Base-by-base conservation (phyloP, 1,140 invertebrate species). In the Calosoma granatense region DNA sequence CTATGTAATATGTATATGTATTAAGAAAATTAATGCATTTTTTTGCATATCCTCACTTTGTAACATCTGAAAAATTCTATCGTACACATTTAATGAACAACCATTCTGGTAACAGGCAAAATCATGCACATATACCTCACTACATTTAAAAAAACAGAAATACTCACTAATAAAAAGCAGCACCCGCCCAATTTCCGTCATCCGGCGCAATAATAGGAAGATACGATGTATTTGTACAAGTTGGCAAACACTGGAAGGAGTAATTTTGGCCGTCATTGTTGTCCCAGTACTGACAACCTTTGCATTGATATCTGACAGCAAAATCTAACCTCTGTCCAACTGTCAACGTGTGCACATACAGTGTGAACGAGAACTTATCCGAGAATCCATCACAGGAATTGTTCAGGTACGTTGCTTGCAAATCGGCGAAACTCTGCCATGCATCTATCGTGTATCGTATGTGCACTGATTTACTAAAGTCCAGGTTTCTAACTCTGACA, bases 351-450 rank as follows among this genome's bases (percentile, higher is more conserved):
- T 86, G 81, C 56, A 83, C 84, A 59, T 87, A 88, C 1, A 90
- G 65, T 3, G 83, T 69, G 63, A 96, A 88, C 6, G 81, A 81
- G 68, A 96, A 97, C 59, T 86, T 86, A 69, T 98, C 94, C 12
- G 92, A 93, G 61, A 92, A 90, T 1, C 92, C 92, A 65, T 97
- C 93, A 72, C 90, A 93, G 0, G 92, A 94, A 63, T 90, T 88
- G 36, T 82, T 78, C 23, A 94, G 83, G 69, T 97, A 97, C 2
- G 78, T 83, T 0, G 91, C 84, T 63, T 84, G 82, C 54, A 92
- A 74, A 63, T 98, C 94, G 22, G 82, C 81, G 70, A 81, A 90
- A 22, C 83, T 89, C 56, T 78, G 78, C 94, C 94, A 98, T 19
- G 81, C 79, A 70, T 96, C 90, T 60, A 88, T 76, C 0, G 88